Percentiles rank a stretch among this genome's conserved stretches.
Conservation (phyloP, 2,113 vertebrate genomes). For the Lamprologus speciosus region DNA sequence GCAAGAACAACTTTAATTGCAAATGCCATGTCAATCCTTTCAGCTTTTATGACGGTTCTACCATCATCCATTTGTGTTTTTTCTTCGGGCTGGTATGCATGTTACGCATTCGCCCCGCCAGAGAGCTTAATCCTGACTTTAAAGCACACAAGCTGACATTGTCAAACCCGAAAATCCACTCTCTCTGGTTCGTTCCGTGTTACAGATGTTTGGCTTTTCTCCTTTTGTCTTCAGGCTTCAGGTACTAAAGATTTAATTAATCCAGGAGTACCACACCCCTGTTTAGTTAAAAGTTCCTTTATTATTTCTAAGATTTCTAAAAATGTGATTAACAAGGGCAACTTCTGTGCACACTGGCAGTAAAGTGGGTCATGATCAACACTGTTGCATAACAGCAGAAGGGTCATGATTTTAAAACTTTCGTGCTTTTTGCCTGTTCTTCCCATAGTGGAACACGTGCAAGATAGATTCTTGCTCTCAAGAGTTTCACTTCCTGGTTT, state of each 20-base stretch:
- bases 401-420: not conserved
- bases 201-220: not conserved
- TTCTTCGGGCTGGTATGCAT: not conserved
- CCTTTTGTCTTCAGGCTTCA: not conserved
- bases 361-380: not conserved
- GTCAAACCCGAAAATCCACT: not conserved
- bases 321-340: not conserved
- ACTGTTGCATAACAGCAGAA: not conserved
- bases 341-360: not conserved
- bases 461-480: not conserved
- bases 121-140: not conserved
- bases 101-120: not conserved
- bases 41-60: not conserved
- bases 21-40: not conserved
- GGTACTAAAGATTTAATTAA: not conserved
- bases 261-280: not conserved
- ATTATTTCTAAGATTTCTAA: not conserved
- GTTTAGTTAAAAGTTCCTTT: not conserved
- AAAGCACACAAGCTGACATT: not conserved
- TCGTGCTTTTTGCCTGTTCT: not conserved
- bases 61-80: not conserved
- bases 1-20: not conserved
- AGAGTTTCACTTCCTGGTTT: not conserved
- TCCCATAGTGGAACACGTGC: not conserved
- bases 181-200: fast-evolving